Evolutionary conservation across 2,797 vertebrate species (phyloP).

Genomic region (Tokudaia muenninki): DNA sequence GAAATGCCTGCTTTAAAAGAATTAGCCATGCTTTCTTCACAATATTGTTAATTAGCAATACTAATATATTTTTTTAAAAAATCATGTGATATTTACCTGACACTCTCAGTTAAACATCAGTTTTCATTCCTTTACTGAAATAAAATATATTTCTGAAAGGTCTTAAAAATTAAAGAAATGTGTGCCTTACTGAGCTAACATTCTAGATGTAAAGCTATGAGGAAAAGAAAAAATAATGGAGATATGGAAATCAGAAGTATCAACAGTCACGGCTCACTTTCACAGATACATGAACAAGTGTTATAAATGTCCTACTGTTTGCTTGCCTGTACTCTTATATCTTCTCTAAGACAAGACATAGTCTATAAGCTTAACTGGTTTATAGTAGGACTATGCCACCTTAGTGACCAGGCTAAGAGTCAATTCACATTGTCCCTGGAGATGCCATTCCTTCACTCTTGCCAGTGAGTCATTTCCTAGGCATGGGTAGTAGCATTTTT

Average conservation of each 20-base stretch:
- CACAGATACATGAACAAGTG: not conserved
- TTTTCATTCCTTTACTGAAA: not conserved
- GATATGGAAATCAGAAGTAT: not conserved
- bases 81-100: not conserved
- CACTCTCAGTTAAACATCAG: not conserved
- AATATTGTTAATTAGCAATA: not conserved
- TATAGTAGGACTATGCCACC: not conserved
- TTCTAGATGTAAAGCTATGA: not conserved
- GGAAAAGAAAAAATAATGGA: not conserved
- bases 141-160: not conserved
- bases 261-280: not conserved
- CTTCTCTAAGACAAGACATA: not conserved
- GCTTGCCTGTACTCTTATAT: accelerated
- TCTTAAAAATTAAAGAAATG: not conserved
- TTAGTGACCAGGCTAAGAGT: not conserved
- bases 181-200: not conserved
- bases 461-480: not conserved
- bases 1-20: not conserved
- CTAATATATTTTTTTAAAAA: not conserved
- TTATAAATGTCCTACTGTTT: not conserved
- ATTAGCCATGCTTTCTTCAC: not conserved
- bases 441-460: not conserved
- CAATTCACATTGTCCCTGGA: not conserved
- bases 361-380: not conserved
- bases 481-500: not conserved